Conservation (phyloP, 1,140 invertebrate species). For the Agrypnia vestita region DNA sequence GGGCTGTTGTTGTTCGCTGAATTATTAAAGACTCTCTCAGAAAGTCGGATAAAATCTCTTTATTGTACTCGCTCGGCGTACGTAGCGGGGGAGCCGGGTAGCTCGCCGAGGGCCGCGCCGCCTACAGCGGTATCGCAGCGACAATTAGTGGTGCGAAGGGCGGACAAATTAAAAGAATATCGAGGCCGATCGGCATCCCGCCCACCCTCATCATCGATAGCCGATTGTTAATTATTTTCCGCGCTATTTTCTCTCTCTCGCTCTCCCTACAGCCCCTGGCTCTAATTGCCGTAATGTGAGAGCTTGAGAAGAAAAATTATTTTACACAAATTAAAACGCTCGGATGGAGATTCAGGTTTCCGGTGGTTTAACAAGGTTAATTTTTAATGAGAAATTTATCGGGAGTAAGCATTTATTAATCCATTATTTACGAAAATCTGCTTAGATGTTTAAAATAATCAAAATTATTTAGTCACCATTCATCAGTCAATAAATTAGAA, state of each 20-base stretch:
- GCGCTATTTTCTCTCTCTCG: too few species aligned
- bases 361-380: conserved; percentile 21
- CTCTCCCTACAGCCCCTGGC: conserved; percentile 14
- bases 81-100: background rate
- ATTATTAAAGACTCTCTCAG: conserved; percentile 39
- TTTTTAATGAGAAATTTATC: conserved; percentile 35
- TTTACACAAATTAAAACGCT: conserved; percentile 40
- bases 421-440: too few species aligned
- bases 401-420: background rate
- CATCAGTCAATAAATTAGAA: too few species aligned
- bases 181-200: conserved; percentile 3
- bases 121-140: conserved; percentile 42
- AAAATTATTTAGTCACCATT: too few species aligned
- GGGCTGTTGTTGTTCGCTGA: conserved; percentile 41
- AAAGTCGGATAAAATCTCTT: conserved; percentile 56
- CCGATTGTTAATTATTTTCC: conserved; percentile 58
- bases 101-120: background rate
- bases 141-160: conserved; percentile 58
- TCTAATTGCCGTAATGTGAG: conserved; percentile 28
- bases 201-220: conserved; percentile 40
- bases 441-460: too few species aligned
- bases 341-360: conserved; percentile 21
- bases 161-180: conserved; percentile 61
- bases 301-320: background rate
- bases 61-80: conserved; percentile 44